phyloP scores from a whole-genome alignment of 2,888 invertebrate species.

The Megamerina dolium region DNA sequence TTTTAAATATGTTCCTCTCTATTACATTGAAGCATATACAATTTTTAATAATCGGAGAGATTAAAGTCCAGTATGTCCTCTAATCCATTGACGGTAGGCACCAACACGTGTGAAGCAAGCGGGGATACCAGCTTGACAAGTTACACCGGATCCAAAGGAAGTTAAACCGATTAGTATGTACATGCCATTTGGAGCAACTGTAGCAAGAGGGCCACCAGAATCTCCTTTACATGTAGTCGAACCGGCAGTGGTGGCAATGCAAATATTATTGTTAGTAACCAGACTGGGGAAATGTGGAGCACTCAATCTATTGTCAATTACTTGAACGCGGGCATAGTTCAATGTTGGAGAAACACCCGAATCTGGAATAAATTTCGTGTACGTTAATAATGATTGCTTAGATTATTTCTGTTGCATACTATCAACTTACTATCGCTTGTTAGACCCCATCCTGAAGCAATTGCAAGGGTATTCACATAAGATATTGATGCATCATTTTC shows the following conservation, averaged over 20 bases:
- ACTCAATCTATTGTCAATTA: too few relatives aligned
- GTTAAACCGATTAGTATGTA: conserved; percentile 1
- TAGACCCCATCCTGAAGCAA: conserved; percentile 51
- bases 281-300: too few relatives aligned
- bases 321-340: too few relatives aligned
- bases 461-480: conserved; percentile 33
- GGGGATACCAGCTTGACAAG: conserved; percentile 1
- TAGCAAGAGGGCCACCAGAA: conserved; percentile 5
- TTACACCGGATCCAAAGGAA: not conserved
- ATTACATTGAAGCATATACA: too few relatives aligned
- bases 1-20: too few relatives aligned
- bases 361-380: too few relatives aligned
- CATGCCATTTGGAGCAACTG: too few relatives aligned
- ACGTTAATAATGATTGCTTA: too few relatives aligned
- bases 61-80: not conserved
- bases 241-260: not conserved
- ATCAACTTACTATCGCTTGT: too few relatives aligned
- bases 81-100: conserved; percentile 4
- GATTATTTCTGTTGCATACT: too few relatives aligned
- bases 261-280: conserved; percentile 1
- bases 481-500: conserved; percentile 21
- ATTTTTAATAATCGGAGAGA: too few relatives aligned
- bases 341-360: too few relatives aligned
- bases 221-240: not conserved
- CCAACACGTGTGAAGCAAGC: conserved; percentile 4